Conservation (phyloP, 2,888 invertebrate genomes). For the Herminia tarsipennalis region DNA sequence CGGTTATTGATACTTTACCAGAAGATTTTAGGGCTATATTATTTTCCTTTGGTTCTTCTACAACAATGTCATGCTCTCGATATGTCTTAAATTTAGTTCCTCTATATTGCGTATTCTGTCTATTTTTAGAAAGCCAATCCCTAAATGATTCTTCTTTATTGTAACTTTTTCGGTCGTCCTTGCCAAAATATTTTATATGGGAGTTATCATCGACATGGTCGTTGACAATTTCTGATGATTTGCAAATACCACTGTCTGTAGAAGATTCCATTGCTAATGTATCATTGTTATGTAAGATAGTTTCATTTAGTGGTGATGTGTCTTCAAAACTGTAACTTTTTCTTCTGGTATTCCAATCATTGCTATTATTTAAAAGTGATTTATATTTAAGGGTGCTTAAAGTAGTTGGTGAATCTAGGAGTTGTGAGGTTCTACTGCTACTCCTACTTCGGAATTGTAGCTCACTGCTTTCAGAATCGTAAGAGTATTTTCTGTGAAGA, state of each 20-base stretch:
- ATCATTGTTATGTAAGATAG: conserved; percentile 67
- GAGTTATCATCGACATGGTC: conserved; percentile 58
- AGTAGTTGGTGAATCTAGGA: conserved; percentile 68
- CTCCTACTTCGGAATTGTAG: conserved; percentile 57
- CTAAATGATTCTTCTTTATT: conserved; percentile 69
- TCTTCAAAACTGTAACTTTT: conserved; percentile 91
- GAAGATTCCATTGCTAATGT: conserved; percentile 89
- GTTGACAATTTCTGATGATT: conserved; percentile 88
- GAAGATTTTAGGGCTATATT: conserved; percentile 70
- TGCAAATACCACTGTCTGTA: conserved; percentile 91
- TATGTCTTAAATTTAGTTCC: conserved; percentile 57
- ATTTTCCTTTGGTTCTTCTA: conserved; percentile 60
- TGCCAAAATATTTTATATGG: conserved; percentile 44
- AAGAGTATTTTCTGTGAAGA: conserved; percentile 65
- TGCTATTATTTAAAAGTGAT: conserved; percentile 72
- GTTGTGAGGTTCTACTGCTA: conserved; percentile 63
- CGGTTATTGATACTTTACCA: conserved; percentile 74
- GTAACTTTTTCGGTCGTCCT: conserved; percentile 50
- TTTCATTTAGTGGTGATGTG: conserved; percentile 68
- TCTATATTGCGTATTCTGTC: conserved; percentile 58
- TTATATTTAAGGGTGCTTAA: conserved; percentile 77
- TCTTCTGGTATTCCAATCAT: conserved; percentile 89
- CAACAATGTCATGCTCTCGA: conserved; percentile 57
- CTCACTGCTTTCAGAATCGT: conserved; percentile 71
- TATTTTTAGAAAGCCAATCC: conserved; percentile 76